Base-by-base conservation (phyloP, 2,888 invertebrate species). In the Orthonevra nobilis region DNA sequence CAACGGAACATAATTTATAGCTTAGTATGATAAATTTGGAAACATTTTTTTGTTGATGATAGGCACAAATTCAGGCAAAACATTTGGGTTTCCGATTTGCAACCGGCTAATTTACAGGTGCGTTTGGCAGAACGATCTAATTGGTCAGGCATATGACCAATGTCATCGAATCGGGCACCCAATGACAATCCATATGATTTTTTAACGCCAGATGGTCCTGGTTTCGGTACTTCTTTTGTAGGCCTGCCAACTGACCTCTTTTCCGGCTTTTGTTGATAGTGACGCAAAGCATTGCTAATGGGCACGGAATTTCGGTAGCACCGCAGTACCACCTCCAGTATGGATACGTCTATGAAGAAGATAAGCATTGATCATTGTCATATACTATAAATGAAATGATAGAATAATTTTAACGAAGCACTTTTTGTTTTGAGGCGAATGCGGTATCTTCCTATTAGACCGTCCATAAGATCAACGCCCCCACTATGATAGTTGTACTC, bases 401-500 rank as follows among this genome's bases (percentile, higher is more conserved):
- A 58, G 34, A 73, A 73, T n/a, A 74, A 30, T 23, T 30, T 26
- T 14, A 38, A 32, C 19, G 44, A 52, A 32, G 46, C 34, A 4
- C 42, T 42, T 2, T 12, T 32, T 10, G 52, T 70, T 23, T 70
- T 70, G 6, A 26, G n/a, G 10, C 44, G 58, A 30, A 66, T 58
- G 14, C 46, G 40, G 34, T 75, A 58, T 9, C 42, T 28, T 12
- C 42, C 63, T 19, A 69, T 48, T 6, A 69, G 30, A 34, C 50
- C 68, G 30, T 64, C 64, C 32, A 70, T 58, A 5, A 54, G 30
- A 46, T 70, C 64, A 2, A 52, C 64, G 7, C 56, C 68, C 19
- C 56, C 68, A 61, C 68, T 63, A 26, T 56, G 32, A 14, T 17
- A 48, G 50, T 58, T 69, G 15, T 69, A 58, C 9, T 60, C 58